Conservation (phyloP, 2,113 vertebrate species). For the Catharus fuscescens region DNA sequence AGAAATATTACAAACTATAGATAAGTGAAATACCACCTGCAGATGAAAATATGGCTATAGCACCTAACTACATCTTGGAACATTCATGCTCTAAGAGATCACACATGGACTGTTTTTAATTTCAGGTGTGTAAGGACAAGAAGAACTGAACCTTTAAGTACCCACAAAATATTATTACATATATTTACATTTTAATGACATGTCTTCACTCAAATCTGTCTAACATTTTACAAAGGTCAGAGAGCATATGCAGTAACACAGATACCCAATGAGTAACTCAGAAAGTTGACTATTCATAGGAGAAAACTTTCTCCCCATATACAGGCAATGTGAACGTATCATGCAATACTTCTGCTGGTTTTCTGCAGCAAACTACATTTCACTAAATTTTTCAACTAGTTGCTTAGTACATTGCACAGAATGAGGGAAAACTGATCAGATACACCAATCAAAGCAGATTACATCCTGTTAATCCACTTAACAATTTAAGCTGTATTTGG, state of each 20-base stretch:
- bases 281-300: not conserved
- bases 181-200: not conserved
- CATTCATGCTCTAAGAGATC: not conserved
- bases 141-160: not conserved
- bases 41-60: not conserved
- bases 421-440: not conserved
- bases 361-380: not conserved
- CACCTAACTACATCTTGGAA: not conserved
- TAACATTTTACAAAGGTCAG: not conserved
- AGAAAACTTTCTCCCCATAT: not conserved
- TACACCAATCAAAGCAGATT: not conserved
- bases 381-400: not conserved
- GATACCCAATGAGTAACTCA: not conserved
- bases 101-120: not conserved
- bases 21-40: not conserved
- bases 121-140: not conserved
- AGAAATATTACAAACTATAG: not conserved
- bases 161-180: not conserved
- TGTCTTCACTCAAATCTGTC: not conserved
- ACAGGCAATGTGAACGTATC: not conserved
- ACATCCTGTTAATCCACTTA: constrained; percentile 2
- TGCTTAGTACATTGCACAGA: not conserved
- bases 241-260: not conserved
- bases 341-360: not conserved
- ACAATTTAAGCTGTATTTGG: constrained; percentile 24